A percentile compares a stretch with the other conserved stretches of the same genome.
phyloP scores from a whole-genome alignment of 2,888 invertebrate genomes.

The Melanargia galathea region DNA sequence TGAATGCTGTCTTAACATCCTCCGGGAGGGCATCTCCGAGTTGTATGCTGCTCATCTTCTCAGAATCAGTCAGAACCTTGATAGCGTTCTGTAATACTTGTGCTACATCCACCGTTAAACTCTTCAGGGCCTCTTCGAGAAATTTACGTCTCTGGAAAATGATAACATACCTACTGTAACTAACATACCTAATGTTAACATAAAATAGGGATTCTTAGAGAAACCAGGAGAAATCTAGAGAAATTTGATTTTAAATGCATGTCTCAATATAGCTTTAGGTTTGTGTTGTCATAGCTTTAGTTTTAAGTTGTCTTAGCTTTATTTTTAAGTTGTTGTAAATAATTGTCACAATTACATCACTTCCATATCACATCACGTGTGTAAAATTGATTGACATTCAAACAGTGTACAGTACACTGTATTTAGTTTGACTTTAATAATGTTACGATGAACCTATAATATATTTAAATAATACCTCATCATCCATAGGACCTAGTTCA shows the following conservation, averaged over 20 bases:
- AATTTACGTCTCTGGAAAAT: conserved; percentile 84
- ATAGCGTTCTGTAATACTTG: conserved; percentile 85
- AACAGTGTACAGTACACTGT: too few species aligned
- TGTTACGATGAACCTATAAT: neutral
- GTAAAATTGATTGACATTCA: too few species aligned
- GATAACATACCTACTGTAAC: conserved; percentile 1
- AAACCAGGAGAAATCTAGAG: neutral
- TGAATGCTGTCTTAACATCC: conserved; percentile 85
- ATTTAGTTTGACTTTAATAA: too few species aligned
- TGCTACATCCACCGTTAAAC: conserved; percentile 86
- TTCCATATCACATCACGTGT: too few species aligned
- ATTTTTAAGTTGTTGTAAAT: too few species aligned
- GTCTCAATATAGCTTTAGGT: too few species aligned
- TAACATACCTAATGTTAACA: neutral
- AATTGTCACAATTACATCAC: too few species aligned
- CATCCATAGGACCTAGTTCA: conserved; percentile 82
- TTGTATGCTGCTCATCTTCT: conserved; percentile 64
- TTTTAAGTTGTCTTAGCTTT: too few species aligned
- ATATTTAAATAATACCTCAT: conserved; percentile 74
- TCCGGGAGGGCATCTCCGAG: conserved; percentile 77
- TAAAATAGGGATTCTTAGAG: too few species aligned
- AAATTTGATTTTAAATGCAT: too few species aligned
- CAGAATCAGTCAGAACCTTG: conserved; percentile 77
- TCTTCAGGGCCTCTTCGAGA: conserved; percentile 86
- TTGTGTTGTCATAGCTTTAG: too few species aligned